Conservation (phyloP, 2,888 invertebrate species). For the Crocallis elinguaria region DNA sequence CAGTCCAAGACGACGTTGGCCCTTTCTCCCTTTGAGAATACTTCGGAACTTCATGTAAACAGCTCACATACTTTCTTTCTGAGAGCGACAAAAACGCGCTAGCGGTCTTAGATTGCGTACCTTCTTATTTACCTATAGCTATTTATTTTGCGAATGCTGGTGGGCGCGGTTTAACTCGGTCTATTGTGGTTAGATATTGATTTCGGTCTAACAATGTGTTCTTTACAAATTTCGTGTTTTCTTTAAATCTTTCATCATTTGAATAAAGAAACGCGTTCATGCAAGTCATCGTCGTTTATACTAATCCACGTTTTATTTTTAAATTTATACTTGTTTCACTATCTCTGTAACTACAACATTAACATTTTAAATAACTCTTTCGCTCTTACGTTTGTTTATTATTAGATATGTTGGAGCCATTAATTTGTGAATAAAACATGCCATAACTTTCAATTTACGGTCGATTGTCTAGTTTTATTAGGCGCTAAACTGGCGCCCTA, state of each 20-base stretch:
- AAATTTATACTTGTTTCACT: slow-evolving; percentile 1
- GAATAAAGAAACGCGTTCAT: no score
- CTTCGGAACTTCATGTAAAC: slow-evolving; percentile 29
- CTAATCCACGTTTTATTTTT: background rate
- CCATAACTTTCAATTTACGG: slow-evolving; percentile 39
- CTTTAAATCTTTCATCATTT: no score
- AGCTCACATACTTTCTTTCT: slow-evolving; percentile 29
- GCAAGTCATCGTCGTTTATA: background rate
- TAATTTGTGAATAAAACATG: slow-evolving; percentile 39
- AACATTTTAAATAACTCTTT: slow-evolving; percentile 21
- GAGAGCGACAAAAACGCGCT: slow-evolving; percentile 17
- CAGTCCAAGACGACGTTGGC: slow-evolving; percentile 39
- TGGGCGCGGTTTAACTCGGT: slow-evolving; percentile 4
- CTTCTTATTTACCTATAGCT: slow-evolving; percentile 23
- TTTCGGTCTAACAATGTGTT: background rate
- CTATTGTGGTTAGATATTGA: slow-evolving; percentile 21
- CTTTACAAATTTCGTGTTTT: background rate
- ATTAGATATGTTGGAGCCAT: slow-evolving; percentile 31
- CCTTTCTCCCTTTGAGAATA: slow-evolving; percentile 35
- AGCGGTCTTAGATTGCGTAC: slow-evolving; percentile 33
- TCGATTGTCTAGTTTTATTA: slow-evolving; percentile 35
- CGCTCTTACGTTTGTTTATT: slow-evolving; percentile 33
- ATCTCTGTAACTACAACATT: background rate
- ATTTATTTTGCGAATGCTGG: slow-evolving; percentile 25
- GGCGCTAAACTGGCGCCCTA: slow-evolving; percentile 3